A percentile compares a stretch with the other conserved stretches of the same genome.
These are phyloP conservation scores for Thamnaconus septentrionalis DNA, from an alignment of 2,113 vertebrate genomes.

Conservation along the genomic window DNA sequence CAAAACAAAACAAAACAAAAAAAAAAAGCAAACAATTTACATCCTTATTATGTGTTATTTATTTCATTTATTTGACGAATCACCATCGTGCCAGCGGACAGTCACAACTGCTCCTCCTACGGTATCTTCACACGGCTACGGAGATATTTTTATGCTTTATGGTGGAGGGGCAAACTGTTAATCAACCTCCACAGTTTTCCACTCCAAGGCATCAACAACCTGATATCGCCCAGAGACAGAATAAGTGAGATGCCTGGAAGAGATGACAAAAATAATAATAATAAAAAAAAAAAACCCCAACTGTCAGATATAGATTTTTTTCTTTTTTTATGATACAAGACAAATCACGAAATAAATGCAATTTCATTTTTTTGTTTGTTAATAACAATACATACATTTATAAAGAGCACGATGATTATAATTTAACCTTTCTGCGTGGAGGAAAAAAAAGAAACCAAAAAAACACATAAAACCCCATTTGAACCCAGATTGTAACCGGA, in stretches of 20 bases:
- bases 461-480: constrained; percentile 54
- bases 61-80: constrained; percentile 53
- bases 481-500: constrained; percentile 78
- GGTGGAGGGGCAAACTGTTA: too few relatives aligned
- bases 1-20: constrained; percentile 41
- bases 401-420: constrained; percentile 89
- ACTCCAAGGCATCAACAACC: neutral
- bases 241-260: constrained; percentile 50
- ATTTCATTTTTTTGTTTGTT: constrained; percentile 65
- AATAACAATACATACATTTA: constrained; percentile 86
- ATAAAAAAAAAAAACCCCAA: constrained; percentile 52
- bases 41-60: constrained; percentile 60
- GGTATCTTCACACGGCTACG: constrained; percentile 41
- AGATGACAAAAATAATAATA: constrained; percentile 18
- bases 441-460: constrained; percentile 75
- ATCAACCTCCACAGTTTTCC: neutral
- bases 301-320: constrained; percentile 36
- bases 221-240: constrained; percentile 6
- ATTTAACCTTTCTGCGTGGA: constrained; percentile 83
- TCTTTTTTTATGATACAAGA: constrained; percentile 58
- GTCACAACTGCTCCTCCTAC: constrained; percentile 55
- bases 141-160: constrained; percentile 12
- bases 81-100: constrained; percentile 19
- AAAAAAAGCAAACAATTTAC: constrained; percentile 49
- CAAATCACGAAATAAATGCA: constrained; percentile 73